Conservation (phyloP, 2,797 vertebrate genomes). For the Eidolon dupreanum region DNA sequence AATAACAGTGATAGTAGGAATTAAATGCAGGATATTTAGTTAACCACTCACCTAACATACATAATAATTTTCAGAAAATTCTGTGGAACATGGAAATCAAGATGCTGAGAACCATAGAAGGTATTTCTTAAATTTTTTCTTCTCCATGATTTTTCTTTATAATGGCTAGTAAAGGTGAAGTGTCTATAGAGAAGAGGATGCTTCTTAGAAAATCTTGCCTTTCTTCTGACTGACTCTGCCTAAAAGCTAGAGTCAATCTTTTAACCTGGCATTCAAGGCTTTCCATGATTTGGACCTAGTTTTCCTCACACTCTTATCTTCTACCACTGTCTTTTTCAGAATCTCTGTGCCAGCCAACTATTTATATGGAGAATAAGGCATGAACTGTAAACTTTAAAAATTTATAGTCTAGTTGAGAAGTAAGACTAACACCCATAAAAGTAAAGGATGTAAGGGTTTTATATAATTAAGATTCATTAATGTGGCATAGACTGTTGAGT, state of each 20-base stretch:
- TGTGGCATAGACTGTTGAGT: background rate
- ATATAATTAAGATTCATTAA: background rate
- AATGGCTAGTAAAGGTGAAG: background rate
- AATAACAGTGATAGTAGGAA: background rate
- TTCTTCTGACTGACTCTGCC: background rate
- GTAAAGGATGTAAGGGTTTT: background rate
- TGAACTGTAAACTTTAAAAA: background rate
- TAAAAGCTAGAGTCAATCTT: background rate
- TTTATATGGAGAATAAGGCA: background rate
- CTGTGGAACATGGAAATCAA: background rate
- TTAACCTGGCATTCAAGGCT: background rate
- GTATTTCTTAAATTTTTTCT: background rate
- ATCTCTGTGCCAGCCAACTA: background rate
- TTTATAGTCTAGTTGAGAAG: background rate
- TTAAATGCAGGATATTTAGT: background rate
- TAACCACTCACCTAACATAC: background rate
- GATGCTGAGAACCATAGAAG: background rate
- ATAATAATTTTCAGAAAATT: slow-evolving; percentile 33
- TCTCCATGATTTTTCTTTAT: background rate
- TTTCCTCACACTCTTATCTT: background rate
- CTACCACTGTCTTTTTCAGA: background rate
- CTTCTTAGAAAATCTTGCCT: background rate
- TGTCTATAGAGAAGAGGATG: background rate
- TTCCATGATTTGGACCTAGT: background rate
- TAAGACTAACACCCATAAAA: background rate